A percentile compares a stretch with the other conserved stretches of the same genome.
phyloP scores from a whole-genome alignment of 1,140 invertebrate species.

The Apolygus lucorum region DNA sequence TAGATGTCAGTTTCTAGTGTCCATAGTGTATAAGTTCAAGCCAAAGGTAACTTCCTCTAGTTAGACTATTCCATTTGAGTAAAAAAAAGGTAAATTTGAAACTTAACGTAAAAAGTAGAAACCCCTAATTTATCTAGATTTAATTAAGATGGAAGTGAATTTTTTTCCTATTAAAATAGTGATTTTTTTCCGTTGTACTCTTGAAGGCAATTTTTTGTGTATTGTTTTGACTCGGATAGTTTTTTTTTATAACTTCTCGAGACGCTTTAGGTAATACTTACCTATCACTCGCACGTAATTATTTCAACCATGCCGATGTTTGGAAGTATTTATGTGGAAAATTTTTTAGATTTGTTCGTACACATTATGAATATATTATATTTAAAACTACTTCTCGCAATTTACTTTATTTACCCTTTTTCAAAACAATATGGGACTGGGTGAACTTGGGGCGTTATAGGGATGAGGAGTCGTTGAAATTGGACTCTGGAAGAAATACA shows the following conservation, averaged over 20 bases:
- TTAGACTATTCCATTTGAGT: no score
- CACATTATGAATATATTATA: constrained; percentile 11
- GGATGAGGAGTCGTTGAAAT: no score
- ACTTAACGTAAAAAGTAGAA: background rate
- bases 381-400: constrained; percentile 8
- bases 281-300: constrained; percentile 5
- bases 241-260: background rate
- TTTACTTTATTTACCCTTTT: no score
- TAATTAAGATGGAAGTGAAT: no score
- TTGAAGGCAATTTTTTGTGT: background rate
- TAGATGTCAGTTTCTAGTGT: background rate
- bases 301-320: background rate
- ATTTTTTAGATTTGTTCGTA: constrained; percentile 11
- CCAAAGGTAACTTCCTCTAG: constrained; percentile 12
- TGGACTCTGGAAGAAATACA: no score
- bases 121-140: background rate
- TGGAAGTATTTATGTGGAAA: background rate
- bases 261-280: background rate
- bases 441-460: no score
- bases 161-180: background rate
- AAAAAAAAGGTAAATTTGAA: background rate
- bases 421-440: no score
- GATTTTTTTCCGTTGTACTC: background rate
- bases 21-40: constrained; percentile 4
- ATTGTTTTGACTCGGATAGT: background rate